phyloP scores from a whole-genome alignment of 2,888 invertebrate genomes.

The Bursaphelenchus okinawaensis region DNA sequence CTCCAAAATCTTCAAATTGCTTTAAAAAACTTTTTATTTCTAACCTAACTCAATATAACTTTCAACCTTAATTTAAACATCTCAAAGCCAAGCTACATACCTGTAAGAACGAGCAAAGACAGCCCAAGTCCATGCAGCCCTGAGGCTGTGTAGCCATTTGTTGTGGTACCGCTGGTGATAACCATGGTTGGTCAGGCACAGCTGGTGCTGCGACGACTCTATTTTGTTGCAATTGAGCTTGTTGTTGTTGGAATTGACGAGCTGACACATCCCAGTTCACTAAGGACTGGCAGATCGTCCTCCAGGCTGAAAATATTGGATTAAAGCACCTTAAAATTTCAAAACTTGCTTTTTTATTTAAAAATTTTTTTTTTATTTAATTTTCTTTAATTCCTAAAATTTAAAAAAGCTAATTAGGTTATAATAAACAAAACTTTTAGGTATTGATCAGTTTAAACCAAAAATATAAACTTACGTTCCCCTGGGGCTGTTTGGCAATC shows the following conservation, averaged over 20 bases:
- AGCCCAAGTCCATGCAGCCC: conserved; percentile 47
- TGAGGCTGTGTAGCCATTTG: conserved; percentile 41
- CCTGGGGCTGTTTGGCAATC: conserved; percentile 18
- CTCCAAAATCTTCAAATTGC: no score
- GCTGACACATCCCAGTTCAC: conserved; percentile 30
- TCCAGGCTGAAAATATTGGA: conserved; percentile 27
- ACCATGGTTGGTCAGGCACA: conserved; percentile 32
- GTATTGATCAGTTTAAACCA: no score
- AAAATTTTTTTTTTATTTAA: neutral
- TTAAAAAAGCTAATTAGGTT: neutral
- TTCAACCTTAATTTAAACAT: no score
- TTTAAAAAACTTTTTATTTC: no score
- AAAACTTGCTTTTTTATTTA: neutral
- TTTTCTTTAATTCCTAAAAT: neutral
- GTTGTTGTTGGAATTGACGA: conserved; percentile 25
- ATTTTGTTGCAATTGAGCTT: conserved; percentile 26
- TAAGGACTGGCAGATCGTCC: conserved; percentile 30
- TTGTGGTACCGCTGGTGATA: conserved; percentile 47
- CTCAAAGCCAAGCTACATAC: no score
- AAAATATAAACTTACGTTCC: conserved; percentile 6
- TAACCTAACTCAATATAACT: no score
- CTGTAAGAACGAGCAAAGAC: conserved; percentile 49
- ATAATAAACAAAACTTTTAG: no score
- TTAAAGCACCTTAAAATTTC: no score
- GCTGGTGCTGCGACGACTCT: conserved; percentile 31